A percentile compares a stretch with the other conserved stretches of the same genome.
Conservation (phyloP, 2,888 invertebrate genomes). For the Fabriciana adippe region DNA sequence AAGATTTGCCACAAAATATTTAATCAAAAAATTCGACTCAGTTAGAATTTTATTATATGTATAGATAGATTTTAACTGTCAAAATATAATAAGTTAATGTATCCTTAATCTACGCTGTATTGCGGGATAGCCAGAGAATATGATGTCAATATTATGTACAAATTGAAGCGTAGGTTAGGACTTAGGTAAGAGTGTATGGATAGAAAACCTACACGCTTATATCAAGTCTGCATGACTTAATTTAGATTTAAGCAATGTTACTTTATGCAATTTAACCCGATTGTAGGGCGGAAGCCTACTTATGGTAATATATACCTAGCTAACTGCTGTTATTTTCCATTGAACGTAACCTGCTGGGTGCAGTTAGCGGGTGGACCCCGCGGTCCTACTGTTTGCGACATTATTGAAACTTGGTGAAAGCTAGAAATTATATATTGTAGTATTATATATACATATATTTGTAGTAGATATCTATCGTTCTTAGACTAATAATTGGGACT, state of each 20-base stretch:
- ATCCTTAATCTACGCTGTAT: too few relatives aligned
- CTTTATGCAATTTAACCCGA: constrained; percentile 51
- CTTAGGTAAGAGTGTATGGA: not conserved
- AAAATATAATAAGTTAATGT: too few relatives aligned
- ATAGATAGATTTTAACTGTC: too few relatives aligned
- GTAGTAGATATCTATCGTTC: constrained; percentile 15
- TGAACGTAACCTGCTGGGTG: constrained; percentile 40
- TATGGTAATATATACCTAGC: constrained; percentile 51
- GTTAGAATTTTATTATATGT: too few relatives aligned
- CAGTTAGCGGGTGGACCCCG: constrained; percentile 37
- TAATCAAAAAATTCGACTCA: too few relatives aligned
- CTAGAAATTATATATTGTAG: constrained; percentile 30
- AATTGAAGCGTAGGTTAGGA: not conserved
- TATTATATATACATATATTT: constrained; percentile 17
- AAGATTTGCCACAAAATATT: too few relatives aligned
- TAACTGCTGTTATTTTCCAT: constrained; percentile 39
- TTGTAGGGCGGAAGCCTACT: constrained; percentile 59
- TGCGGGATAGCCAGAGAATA: too few relatives aligned
- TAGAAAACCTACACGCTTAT: constrained; percentile 12
- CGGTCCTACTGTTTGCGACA: constrained; percentile 48
- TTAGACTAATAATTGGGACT: not conserved
- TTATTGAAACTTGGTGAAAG: constrained; percentile 46
- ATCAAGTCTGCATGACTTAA: constrained; percentile 30
- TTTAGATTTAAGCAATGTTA: constrained; percentile 32
- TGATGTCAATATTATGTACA: too few relatives aligned